Conservation (phyloP, 2,888 invertebrate genomes). For the Trachelus stipa region DNA sequence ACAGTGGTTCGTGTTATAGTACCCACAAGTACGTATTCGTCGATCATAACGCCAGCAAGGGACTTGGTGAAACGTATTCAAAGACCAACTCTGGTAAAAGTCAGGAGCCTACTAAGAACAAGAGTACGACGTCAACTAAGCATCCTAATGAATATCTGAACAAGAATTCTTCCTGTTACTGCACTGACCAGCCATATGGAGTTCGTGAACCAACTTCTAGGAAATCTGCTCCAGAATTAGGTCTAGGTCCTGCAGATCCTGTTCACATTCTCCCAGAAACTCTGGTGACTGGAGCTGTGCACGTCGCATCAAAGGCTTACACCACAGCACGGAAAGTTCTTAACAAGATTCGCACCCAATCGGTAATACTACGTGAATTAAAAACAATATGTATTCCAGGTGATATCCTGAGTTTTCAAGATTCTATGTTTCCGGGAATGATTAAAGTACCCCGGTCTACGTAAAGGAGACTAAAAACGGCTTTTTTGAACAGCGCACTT, state of each 20-base stretch:
- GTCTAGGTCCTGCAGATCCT: slow-evolving; percentile 24
- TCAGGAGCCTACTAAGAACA: slow-evolving; percentile 14
- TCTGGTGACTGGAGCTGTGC: slow-evolving; percentile 65
- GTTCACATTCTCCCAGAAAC: slow-evolving; percentile 63
- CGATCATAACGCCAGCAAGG: slow-evolving; percentile 33
- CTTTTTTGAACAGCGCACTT: neutral
- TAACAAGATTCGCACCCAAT: slow-evolving; percentile 58
- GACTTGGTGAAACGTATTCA: slow-evolving; percentile 33
- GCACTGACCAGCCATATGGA: slow-evolving; percentile 7
- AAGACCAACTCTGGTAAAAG: slow-evolving; percentile 12
- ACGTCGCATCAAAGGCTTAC: slow-evolving; percentile 65
- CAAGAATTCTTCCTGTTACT: neutral
- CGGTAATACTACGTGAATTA: slow-evolving; percentile 30
- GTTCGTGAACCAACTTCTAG: slow-evolving; percentile 8
- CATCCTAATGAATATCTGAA: neutral
- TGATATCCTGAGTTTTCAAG: neutral
- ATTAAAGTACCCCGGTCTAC: neutral
- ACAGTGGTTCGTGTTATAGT: neutral
- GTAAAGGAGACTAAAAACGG: neutral
- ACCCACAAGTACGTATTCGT: slow-evolving; percentile 23
- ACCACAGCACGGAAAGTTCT: slow-evolving; percentile 65
- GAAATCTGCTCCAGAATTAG: slow-evolving; percentile 21
- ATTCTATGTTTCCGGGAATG: neutral
- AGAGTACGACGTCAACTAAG: neutral
- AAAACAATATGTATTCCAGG: neutral